These are phyloP conservation scores for Scyliorhinus canicula DNA, from an alignment of 2,797 vertebrate genomes.

Conservation along the genomic window DNA sequence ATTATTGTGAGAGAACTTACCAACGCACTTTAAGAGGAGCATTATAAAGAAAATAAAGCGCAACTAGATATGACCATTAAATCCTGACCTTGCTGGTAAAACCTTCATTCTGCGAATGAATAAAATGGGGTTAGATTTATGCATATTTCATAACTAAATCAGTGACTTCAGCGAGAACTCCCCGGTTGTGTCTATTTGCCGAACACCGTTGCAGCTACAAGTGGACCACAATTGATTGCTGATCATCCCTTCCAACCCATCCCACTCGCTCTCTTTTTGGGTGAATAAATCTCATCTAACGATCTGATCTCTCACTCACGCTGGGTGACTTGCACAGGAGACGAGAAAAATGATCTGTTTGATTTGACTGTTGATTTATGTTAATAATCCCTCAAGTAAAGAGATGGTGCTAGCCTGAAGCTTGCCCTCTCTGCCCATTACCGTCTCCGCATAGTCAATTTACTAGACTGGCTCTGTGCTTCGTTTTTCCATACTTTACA, in stretches of 20 bases:
- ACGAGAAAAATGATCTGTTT: neutral
- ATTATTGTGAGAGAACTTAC: neutral
- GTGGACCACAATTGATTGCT: slow-evolving; percentile 8
- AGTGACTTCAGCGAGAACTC: neutral
- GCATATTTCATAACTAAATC: neutral
- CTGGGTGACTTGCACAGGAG: neutral
- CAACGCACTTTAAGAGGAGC: too few relatives aligned
- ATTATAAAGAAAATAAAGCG: neutral
- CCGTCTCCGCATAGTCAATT: slow-evolving; percentile 12
- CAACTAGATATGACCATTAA: neutral
- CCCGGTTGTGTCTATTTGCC: neutral
- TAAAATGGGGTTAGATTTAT: neutral
- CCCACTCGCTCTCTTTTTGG: neutral
- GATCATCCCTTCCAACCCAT: neutral
- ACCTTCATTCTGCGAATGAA: neutral
- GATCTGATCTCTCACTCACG: neutral
- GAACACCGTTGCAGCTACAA: neutral
- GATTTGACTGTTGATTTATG: slow-evolving; percentile 19
- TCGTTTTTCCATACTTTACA: slow-evolving; percentile 1
- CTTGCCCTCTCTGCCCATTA: neutral
- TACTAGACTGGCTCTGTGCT: neutral
- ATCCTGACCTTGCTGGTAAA: neutral
- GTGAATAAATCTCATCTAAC: neutral
- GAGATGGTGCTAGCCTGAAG: neutral
- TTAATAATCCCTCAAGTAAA: slow-evolving; percentile 13